These are phyloP conservation scores for Vultur gryphus DNA, from an alignment of 2,797 vertebrate genomes.

Conservation along the genomic window DNA sequence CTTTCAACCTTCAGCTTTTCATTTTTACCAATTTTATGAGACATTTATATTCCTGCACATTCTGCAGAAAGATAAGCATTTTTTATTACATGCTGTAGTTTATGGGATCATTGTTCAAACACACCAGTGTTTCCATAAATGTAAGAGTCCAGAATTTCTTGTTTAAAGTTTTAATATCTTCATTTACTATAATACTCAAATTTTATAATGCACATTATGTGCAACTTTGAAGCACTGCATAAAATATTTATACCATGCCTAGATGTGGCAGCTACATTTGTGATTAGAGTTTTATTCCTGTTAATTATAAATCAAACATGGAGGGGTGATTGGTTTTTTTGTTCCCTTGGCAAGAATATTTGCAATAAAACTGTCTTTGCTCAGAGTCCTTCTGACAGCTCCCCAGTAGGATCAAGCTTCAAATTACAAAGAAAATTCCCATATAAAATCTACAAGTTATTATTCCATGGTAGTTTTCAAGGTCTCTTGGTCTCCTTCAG, in stretches of 20 bases:
- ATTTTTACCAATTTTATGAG: neutral
- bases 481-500: neutral
- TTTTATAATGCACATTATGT: neutral
- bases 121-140: neutral
- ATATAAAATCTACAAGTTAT: neutral
- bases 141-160: neutral
- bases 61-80: neutral
- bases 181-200: neutral
- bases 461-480: neutral
- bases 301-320: constrained; percentile 38
- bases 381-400: neutral
- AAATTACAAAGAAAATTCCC: neutral
- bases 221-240: neutral
- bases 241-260: constrained; percentile 23
- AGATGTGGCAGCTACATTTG: neutral
- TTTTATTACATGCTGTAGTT: neutral
- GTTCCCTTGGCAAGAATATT: neutral
- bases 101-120: neutral
- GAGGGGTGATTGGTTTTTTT: neutral
- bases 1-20: neutral
- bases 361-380: neutral
- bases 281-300: constrained; percentile 26
- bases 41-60: neutral
- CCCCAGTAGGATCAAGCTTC: neutral
- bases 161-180: constrained; percentile 34